Conservation (phyloP, 2,113 vertebrate genomes). For the Tricholaema leucomelas region DNA sequence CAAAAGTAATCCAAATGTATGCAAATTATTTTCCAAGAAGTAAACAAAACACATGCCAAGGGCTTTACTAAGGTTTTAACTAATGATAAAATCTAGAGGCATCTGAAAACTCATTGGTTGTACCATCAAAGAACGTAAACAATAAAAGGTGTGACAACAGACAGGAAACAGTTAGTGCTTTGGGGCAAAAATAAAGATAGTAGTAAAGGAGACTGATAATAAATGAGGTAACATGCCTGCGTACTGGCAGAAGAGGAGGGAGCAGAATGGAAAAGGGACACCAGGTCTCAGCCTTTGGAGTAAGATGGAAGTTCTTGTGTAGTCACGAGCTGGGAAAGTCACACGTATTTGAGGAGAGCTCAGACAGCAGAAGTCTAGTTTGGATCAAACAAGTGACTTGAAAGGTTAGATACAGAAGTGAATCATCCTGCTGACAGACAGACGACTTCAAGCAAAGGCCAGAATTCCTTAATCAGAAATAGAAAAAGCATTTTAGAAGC, state of each 20-base stretch:
- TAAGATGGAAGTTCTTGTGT: background rate
- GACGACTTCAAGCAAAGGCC: background rate
- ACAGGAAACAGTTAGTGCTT: background rate
- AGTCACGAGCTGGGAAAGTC: background rate
- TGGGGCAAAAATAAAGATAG: background rate
- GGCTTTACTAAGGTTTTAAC: background rate
- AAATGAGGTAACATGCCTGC: background rate
- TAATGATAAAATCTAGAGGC: background rate
- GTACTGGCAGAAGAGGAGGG: background rate
- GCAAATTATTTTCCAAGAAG: background rate
- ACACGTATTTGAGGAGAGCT: background rate
- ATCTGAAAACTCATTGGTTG: background rate
- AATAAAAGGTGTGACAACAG: background rate
- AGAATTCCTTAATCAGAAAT: background rate
- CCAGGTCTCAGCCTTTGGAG: background rate
- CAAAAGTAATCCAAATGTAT: background rate
- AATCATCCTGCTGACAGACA: background rate
- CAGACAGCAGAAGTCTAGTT: background rate
- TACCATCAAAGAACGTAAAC: background rate
- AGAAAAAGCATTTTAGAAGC: background rate
- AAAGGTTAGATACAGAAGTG: background rate
- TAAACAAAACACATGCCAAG: background rate
- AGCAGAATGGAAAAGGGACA: background rate
- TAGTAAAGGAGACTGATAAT: background rate
- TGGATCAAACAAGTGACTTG: background rate